These are phyloP conservation scores for Falcaria lacertinaria DNA, from an alignment of 2,888 invertebrate species.

Conservation along the genomic window DNA sequence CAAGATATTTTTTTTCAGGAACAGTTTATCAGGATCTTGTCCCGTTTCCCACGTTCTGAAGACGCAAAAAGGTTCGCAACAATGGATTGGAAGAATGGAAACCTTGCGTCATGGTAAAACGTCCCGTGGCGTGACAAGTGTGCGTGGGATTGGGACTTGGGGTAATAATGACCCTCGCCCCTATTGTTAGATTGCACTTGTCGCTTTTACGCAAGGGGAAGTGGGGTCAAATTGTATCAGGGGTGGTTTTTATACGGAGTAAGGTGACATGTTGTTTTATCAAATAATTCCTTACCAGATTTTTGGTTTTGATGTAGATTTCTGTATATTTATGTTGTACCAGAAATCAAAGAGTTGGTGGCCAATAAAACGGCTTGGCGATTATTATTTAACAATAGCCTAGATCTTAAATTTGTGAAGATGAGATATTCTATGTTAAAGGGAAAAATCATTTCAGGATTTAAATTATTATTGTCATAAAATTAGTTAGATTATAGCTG, in stretches of 20 bases:
- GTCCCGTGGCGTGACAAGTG: constrained; percentile 65
- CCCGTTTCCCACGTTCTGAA: constrained; percentile 49
- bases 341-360: no score
- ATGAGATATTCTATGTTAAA: no score
- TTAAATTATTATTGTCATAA: no score
- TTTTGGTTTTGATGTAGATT: neutral
- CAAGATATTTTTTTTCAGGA: constrained; percentile 31
- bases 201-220: constrained; percentile 25
- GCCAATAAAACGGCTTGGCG: no score
- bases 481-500: no score
- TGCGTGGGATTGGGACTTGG: constrained; percentile 43
- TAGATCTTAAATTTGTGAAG: no score
- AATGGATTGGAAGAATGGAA: constrained; percentile 33
- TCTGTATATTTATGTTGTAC: no score
- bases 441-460: no score
- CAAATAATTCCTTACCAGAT: neutral
- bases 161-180: constrained; percentile 29
- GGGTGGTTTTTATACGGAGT: constrained; percentile 7
- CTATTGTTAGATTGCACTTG: constrained; percentile 58
- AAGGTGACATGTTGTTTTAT: neutral
- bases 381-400: no score
- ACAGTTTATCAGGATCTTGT: constrained; percentile 23
- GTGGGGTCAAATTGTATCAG: constrained; percentile 14
- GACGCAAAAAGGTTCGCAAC: constrained; percentile 53
- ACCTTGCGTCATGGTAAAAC: constrained; percentile 58